These are phyloP conservation scores for Ectropis grisescens DNA, from an alignment of 1,140 invertebrate species.

Conservation along the genomic window DNA sequence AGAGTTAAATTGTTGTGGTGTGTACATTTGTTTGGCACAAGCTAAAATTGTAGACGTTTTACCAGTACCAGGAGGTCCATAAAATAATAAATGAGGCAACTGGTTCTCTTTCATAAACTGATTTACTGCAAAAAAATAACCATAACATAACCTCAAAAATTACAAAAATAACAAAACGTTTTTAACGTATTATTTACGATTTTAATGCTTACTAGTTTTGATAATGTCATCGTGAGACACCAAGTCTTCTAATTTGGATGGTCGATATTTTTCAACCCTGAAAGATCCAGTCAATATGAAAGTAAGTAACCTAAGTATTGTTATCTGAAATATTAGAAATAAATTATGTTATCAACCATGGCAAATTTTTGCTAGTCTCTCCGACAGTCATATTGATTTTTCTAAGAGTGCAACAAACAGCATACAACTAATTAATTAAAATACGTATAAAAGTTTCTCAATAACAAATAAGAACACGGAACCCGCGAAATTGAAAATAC, in stretches of 20 bases:
- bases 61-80: slow-evolving; percentile 98
- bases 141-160: too few species aligned
- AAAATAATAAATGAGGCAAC: slow-evolving; percentile 96
- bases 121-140: slow-evolving; percentile 80
- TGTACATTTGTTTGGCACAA: slow-evolving; percentile 94
- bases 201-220: slow-evolving; percentile 93
- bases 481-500: too few species aligned
- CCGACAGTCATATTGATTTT: slow-evolving; percentile 8
- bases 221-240: slow-evolving; percentile 98
- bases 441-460: too few species aligned
- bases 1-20: slow-evolving; percentile 88
- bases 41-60: slow-evolving; percentile 99
- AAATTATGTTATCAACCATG: slow-evolving; percentile 7
- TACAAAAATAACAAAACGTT: too few species aligned
- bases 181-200: too few species aligned
- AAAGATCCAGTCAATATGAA: slow-evolving; percentile 19
- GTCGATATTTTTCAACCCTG: slow-evolving; percentile 99
- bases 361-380: slow-evolving; percentile 7
- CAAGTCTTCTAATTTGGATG: slow-evolving; percentile 89
- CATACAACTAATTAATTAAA: too few species aligned
- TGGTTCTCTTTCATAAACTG: slow-evolving; percentile 94
- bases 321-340: too few species aligned
- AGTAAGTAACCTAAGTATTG: background rate
- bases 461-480: too few species aligned
- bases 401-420: too few species aligned